Conservation (phyloP, 64 coral and sea anemone genomes). For the Stylophora pistillata region DNA sequence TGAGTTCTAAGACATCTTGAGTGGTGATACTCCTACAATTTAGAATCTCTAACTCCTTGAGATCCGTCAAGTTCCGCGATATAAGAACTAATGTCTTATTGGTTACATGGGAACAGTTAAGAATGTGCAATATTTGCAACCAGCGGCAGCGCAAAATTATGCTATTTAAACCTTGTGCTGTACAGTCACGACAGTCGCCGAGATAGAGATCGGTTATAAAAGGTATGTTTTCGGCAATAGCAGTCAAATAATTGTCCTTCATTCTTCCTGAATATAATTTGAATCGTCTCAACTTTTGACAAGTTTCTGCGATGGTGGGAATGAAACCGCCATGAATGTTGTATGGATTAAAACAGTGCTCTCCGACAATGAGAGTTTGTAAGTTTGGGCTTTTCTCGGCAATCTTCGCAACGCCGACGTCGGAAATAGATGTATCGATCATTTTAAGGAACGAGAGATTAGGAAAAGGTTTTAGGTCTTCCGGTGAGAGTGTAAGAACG, state of each 20-base stretch:
- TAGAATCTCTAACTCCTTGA: slow-evolving; percentile 64
- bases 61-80: slow-evolving; percentile 29
- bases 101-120: slow-evolving; percentile 57
- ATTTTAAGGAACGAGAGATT: slow-evolving; percentile 52
- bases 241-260: slow-evolving; percentile 61
- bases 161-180: slow-evolving; percentile 31
- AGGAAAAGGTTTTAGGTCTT: slow-evolving; percentile 25
- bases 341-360: slow-evolving; percentile 69
- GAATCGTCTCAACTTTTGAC: slow-evolving; percentile 56
- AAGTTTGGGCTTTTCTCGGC: slow-evolving; percentile 70
- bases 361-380: slow-evolving; percentile 47
- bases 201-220: slow-evolving; percentile 64
- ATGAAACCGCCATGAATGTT: slow-evolving; percentile 69
- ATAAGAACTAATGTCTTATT: slow-evolving; percentile 57
- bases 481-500: slow-evolving; percentile 34
- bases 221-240: slow-evolving; percentile 53
- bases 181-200: slow-evolving; percentile 69
- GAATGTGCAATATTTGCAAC: slow-evolving; percentile 58
- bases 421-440: slow-evolving; percentile 73
- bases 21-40: slow-evolving; percentile 57
- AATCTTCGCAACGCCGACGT: slow-evolving; percentile 61
- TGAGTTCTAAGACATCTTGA: slow-evolving; percentile 40
- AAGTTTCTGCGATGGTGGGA: slow-evolving; percentile 46
- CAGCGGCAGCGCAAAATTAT: slow-evolving; percentile 63
- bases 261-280: slow-evolving; percentile 74